Conservation (phyloP, 1,140 invertebrate genomes). For the Drosophila nannoptera region DNA sequence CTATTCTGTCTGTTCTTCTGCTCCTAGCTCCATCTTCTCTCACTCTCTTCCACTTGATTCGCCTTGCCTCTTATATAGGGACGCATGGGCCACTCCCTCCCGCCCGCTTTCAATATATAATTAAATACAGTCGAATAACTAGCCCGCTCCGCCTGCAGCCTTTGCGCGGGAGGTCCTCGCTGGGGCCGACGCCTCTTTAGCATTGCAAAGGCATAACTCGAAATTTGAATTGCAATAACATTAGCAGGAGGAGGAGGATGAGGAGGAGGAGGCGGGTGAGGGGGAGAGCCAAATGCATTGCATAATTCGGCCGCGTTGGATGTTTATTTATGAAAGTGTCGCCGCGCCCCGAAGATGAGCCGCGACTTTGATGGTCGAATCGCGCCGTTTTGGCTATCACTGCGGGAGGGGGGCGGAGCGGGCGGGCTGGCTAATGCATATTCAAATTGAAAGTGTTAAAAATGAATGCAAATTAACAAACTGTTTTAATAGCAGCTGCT, state of each 20-base stretch:
- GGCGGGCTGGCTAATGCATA: slow-evolving; percentile 31
- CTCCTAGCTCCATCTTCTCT: not conserved
- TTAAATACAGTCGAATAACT: not conserved
- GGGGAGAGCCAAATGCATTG: slow-evolving; percentile 57
- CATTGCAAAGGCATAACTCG: slow-evolving; percentile 66
- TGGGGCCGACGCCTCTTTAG: slow-evolving; percentile 30
- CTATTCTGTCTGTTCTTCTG: not conserved
- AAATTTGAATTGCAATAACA: slow-evolving; percentile 68
- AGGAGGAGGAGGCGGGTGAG: no score
- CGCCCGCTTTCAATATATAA: slow-evolving; percentile 1
- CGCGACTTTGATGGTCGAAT: slow-evolving; percentile 20
- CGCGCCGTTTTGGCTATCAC: slow-evolving; percentile 46
- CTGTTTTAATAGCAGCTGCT: slow-evolving; percentile 62
- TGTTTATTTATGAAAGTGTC: slow-evolving; percentile 74
- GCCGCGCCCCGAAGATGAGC: slow-evolving; percentile 33
- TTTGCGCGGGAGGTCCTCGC: not conserved
- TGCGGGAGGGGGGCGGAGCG: slow-evolving; percentile 8
- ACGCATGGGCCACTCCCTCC: not conserved
- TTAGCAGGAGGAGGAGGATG: no score
- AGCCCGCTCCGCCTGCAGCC: slow-evolving; percentile 4
- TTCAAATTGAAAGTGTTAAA: slow-evolving; percentile 59
- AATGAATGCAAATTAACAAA: slow-evolving; percentile 72
- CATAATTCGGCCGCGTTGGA: slow-evolving; percentile 59
- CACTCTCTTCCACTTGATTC: not conserved
- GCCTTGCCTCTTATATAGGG: no score